A percentile compares a stretch with the other conserved stretches of the same genome.
Conservation (phyloP, 1,140 invertebrate genomes). For the Xylocopa sonorina region DNA sequence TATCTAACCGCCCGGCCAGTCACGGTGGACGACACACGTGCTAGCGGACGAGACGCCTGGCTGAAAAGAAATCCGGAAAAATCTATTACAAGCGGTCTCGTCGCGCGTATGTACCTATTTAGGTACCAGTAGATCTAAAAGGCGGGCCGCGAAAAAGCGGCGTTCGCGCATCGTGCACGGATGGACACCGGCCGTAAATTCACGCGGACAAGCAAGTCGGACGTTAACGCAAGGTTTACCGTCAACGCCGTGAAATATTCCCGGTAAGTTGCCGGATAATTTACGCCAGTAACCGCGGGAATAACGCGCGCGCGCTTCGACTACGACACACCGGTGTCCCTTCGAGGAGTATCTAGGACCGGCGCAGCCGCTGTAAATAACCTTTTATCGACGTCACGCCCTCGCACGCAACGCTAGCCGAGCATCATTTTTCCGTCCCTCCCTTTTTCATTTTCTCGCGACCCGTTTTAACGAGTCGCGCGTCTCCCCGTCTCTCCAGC, state of each 20-base stretch:
- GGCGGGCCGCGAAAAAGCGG: constrained; percentile 61
- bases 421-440: neutral
- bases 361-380: constrained; percentile 48
- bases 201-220: constrained; percentile 65
- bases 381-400: constrained; percentile 58
- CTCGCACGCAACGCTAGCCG: constrained; percentile 41
- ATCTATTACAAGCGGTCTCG: constrained; percentile 50
- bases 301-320: constrained; percentile 61
- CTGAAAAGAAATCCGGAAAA: constrained; percentile 17
- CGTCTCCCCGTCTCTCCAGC: neutral
- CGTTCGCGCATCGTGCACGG: constrained; percentile 57
- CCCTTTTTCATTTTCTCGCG: neutral
- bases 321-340: constrained; percentile 42
- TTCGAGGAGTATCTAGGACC: constrained; percentile 35
- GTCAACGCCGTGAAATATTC: constrained; percentile 70
- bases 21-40: no score
- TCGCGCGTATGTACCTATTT: constrained; percentile 60
- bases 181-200: constrained; percentile 66
- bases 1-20: no score
- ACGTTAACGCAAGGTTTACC: constrained; percentile 71
- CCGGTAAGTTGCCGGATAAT: constrained; percentile 67
- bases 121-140: constrained; percentile 60
- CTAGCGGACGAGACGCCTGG: neutral
- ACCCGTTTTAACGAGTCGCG: constrained; percentile 45
- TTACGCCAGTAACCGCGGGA: constrained; percentile 63